These are phyloP conservation scores for Carpatolechia fugitivella DNA, from an alignment of 2,888 invertebrate genomes.

Conservation along the genomic window DNA sequence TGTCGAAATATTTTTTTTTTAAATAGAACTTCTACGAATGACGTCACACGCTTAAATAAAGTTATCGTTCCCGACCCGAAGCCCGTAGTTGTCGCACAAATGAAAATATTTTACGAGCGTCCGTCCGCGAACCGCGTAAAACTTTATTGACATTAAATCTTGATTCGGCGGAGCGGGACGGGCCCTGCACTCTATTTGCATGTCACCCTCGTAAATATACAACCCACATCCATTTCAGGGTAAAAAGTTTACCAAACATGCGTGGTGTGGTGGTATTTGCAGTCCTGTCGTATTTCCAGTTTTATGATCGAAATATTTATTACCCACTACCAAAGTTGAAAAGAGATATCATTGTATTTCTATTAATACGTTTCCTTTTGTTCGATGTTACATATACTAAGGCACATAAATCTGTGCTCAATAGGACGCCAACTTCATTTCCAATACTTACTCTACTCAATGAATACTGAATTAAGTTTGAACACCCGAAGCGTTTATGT, in stretches of 20 bases:
- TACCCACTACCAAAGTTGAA: background rate
- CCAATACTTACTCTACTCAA: background rate
- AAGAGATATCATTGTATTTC: background rate
- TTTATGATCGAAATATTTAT: background rate
- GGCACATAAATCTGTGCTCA: background rate
- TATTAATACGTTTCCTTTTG: background rate
- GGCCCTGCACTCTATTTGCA: slow-evolving; percentile 12
- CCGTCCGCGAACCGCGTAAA: slow-evolving; percentile 28
- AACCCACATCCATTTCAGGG: slow-evolving; percentile 1
- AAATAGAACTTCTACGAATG: background rate
- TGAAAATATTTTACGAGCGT: slow-evolving; percentile 38
- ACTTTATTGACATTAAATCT: slow-evolving; percentile 47
- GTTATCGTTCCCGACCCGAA: background rate
- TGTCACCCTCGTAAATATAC: slow-evolving; percentile 9
- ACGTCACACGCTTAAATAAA: background rate
- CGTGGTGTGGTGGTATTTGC: background rate
- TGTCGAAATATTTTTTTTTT: too few relatives aligned
- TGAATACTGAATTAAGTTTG: background rate
- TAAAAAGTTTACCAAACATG: slow-evolving; percentile 4
- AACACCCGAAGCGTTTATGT: background rate
- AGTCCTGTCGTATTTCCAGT: background rate
- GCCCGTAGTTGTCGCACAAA: slow-evolving; percentile 21
- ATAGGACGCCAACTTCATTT: background rate
- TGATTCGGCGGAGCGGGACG: slow-evolving; percentile 24
- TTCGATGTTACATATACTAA: background rate